A percentile compares a stretch with the other conserved stretches of the same genome.
Evolutionary conservation across 2,113 vertebrate species (phyloP).

Genomic region (Campylomormyrus tamandua): DNA sequence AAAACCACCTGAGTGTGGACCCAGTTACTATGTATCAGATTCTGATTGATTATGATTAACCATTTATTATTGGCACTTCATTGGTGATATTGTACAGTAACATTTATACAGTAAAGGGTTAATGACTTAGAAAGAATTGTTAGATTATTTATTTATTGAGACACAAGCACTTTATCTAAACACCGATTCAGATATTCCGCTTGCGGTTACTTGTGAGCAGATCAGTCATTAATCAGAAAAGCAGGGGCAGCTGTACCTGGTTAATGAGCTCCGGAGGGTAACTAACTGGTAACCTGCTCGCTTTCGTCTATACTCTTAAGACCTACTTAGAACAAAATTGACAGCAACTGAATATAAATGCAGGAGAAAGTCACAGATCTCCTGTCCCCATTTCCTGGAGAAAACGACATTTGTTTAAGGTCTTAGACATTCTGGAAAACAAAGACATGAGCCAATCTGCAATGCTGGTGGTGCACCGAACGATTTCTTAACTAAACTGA

Average conservation of each 20-base stretch:
- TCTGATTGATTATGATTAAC: background rate
- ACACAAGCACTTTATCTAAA: background rate
- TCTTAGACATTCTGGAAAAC: background rate
- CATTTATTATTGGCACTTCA: background rate
- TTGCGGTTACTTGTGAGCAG: background rate
- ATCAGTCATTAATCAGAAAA: background rate
- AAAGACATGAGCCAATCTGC: background rate
- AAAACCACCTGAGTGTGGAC: background rate
- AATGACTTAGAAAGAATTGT: background rate
- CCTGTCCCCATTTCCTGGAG: background rate
- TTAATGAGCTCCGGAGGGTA: background rate
- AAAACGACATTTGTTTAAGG: background rate
- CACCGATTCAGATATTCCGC: background rate
- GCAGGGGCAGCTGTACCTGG: background rate
- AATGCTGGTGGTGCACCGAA: background rate
- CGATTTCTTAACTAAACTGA: background rate
- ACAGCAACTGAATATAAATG: background rate
- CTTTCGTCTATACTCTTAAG: background rate
- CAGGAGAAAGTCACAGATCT: background rate
- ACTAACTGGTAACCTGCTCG: background rate
- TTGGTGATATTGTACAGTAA: background rate
- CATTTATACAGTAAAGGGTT: background rate
- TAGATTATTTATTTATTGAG: background rate
- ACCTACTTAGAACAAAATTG: background rate
- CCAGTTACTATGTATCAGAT: background rate